A percentile compares a stretch with the other conserved stretches of the same genome.
Conservation (phyloP, 2,888 invertebrate species). For the Thera britannica region DNA sequence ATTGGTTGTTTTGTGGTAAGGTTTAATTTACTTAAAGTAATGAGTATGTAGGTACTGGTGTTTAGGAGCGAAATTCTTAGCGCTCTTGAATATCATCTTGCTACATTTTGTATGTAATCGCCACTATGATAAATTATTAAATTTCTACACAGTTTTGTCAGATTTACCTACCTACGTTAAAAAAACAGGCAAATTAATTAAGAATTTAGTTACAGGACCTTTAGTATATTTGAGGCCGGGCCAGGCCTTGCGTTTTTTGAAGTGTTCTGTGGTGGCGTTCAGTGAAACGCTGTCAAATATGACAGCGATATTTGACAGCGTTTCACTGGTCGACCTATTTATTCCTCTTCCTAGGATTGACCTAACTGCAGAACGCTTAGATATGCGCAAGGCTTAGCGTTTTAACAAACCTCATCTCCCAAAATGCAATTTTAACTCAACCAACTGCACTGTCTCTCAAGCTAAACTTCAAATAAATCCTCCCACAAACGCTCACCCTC, state of each 20-base stretch:
- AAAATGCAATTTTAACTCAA: conserved; percentile 11
- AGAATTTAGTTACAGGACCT: too few relatives aligned
- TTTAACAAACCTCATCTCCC: conserved; percentile 3
- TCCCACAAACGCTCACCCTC: conserved; percentile 40
- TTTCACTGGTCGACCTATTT: too few relatives aligned
- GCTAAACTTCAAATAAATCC: conserved; percentile 25
- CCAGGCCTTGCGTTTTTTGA: too few relatives aligned
- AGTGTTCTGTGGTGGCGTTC: too few relatives aligned
- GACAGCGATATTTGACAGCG: too few relatives aligned
- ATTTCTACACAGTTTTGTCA: neutral
- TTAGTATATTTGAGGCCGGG: too few relatives aligned
- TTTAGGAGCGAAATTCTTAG: neutral
- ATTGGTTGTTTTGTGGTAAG: conserved; percentile 29
- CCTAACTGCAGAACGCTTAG: too few relatives aligned
- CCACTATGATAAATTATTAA: too few relatives aligned
- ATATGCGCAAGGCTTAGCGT: too few relatives aligned
- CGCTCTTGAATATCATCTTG: neutral
- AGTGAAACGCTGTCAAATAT: too few relatives aligned
- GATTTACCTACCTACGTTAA: neutral
- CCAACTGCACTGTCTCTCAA: conserved; percentile 18
- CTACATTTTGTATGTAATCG: neutral
- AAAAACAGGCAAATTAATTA: too few relatives aligned
- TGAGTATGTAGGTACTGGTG: neutral
- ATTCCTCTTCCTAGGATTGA: too few relatives aligned
- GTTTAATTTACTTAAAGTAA: conserved; percentile 22